Base-by-base conservation (phyloP, 2,888 invertebrate genomes). In the Ecdyonurus torrentis region DNA sequence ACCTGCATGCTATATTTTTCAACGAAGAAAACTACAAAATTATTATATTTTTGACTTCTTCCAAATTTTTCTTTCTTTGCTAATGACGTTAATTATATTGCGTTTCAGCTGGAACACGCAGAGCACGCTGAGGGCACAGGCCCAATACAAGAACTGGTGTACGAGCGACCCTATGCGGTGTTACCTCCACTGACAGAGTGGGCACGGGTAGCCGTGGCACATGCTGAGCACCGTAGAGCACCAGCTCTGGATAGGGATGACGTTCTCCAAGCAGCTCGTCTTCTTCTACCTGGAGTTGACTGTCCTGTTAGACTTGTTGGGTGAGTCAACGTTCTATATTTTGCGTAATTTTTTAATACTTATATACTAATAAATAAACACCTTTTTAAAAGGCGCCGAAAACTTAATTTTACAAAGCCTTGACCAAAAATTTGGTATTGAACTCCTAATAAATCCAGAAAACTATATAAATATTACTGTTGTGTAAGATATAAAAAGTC, bases 141-240 rank as follows among this genome's bases (percentile, higher is more conserved):
- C 7, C 82, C 81, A 2, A 79, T 83, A 52, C 83, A 87, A 72
- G 87, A 88, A 69, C 78, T 92, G 67, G 90, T 91, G 73, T 91
- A 90, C 66, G 90, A 89, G 76, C 81, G 92, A 62, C 91, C 91
- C 1, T 92, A 91, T 69, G 87, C 91, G 15, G 91, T 91, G 0
- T 76, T 92, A 66, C 93, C 93, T 1, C 93, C 93, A 15, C 77
- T 94, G 65, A 86, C 89, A n/a, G 93, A 93, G 76, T 94, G 93
- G 93, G 77, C 91, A 67, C 79, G 93, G 18, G 91, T 89, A 0
- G 84, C 87, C 2, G 83, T 86, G 0, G 89, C 92, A 1, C 91
- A 91, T 75, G 86, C 90, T 0, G 86, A 87, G 67, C 84, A 91
- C 71, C 81, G 91, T 5, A 85, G 86, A 65, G 86, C 90, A 1